Base-by-base conservation (phyloP, 2,888 invertebrate genomes). In the Hybos culiciformis region DNA sequence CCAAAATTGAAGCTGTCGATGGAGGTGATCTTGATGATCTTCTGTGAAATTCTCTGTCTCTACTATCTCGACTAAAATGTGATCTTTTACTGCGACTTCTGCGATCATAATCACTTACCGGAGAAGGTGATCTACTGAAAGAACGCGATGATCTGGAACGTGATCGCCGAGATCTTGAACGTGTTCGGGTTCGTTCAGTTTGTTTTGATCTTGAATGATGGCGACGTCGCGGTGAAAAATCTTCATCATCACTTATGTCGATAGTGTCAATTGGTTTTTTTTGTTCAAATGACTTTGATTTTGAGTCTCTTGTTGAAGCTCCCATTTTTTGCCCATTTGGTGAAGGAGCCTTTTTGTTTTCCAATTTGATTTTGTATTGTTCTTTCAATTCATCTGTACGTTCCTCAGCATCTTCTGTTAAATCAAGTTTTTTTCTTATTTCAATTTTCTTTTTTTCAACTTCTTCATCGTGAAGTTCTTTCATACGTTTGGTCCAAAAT, bases 401-500 rank as follows among this genome's bases (percentile, higher is more conserved):
- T 43, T 62, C 63, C 41, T 61, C 57, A n/a, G 61, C 62, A 31
- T 70, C 68, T n/a, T 70, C 70, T 2, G 68, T 60, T 54, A 72
- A 52, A 56, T 72, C 73, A 54, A 71, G 59, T 61, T 77, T 67
- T 42, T 77, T 72, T 53, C 80, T 75, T 8, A 86, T 71, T 49
- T 83, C 84, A 41, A 74, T 72, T 49, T 83, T 77, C 45, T 77
- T 71, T 14, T 69, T 66, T 43, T 75, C 74, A 5, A 85, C 57
- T 53, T 85, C 80, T 12, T 75, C 75, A 21, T 75, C 73, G 56
- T 85, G 82, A 7, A 90, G 62, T 50, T 85, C 84, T 43, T 80
- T 77, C 79, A 87, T 83, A 11, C 84, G 74, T 46, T 75, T 75
- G 54, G 83, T 84, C 90, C 90, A 90, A 61, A 77, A 87, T 40